These are phyloP conservation scores for Microtus montanus DNA, from an alignment of 2,113 vertebrate species.

Conservation along the genomic window DNA sequence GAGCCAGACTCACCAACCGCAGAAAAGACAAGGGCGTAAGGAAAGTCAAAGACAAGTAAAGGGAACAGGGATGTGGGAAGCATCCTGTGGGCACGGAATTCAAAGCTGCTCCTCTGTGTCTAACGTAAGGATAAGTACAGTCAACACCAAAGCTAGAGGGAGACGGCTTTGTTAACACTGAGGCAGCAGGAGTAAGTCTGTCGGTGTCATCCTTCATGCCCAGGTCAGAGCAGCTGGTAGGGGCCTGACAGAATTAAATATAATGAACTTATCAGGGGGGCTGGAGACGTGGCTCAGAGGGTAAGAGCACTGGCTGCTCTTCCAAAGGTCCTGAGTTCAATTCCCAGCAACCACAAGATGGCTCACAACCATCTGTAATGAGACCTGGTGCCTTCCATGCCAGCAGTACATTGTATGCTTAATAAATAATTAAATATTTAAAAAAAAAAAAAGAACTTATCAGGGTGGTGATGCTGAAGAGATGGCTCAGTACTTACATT, in stretches of 20 bases:
- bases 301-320: no score
- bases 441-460: neutral
- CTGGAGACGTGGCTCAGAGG: no score
- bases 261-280: neutral
- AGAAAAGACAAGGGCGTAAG: neutral
- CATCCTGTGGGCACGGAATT: neutral
- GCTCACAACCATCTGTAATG: no score
- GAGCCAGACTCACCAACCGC: neutral
- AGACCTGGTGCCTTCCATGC: no score
- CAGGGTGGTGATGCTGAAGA: neutral
- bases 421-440: neutral
- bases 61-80: neutral
- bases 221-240: slow-evolving; percentile 9
- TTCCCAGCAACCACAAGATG: no score
- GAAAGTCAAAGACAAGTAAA: neutral
- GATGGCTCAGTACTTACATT: neutral
- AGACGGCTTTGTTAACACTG: neutral
- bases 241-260: neutral
- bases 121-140: neutral
- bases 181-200: neutral
- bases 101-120: neutral
- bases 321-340: no score
- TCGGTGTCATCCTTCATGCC: neutral
- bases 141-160: neutral
- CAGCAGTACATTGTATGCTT: no score